Conservation (phyloP, 2,888 invertebrate species). For the Pyrgus malvae region DNA sequence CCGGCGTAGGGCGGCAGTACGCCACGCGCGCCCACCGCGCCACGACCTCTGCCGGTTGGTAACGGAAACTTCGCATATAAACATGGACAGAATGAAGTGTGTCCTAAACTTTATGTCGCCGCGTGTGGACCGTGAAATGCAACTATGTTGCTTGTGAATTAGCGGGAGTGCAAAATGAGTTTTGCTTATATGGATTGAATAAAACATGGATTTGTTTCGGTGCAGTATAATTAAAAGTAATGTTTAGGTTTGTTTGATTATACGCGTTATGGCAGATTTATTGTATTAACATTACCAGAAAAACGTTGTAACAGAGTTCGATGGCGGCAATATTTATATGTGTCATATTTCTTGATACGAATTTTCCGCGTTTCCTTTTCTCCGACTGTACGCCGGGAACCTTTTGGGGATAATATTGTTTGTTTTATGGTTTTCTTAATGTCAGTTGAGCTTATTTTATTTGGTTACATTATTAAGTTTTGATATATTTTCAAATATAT, state of each 20-base stretch:
- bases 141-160: conserved; percentile 32
- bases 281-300: conserved; percentile 42
- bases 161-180: conserved; percentile 30
- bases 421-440: conserved; percentile 53
- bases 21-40: conserved; percentile 52
- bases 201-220: not conserved
- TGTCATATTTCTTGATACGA: conserved; percentile 61
- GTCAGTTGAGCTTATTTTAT: conserved; percentile 21
- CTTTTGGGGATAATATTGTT: conserved; percentile 51
- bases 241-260: not conserved
- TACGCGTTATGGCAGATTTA: conserved; percentile 39
- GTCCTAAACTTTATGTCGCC: conserved; percentile 30
- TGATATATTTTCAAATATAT: not conserved
- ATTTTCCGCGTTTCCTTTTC: conserved; percentile 59
- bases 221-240: not conserved
- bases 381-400: conserved; percentile 59
- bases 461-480: conserved; percentile 10
- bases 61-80: conserved; percentile 20
- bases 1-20: conserved; percentile 66
- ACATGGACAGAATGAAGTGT: conserved; percentile 30
- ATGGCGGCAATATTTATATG: conserved; percentile 64
- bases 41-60: conserved; percentile 29
- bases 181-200: conserved; percentile 14
- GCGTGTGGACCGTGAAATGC: conserved; percentile 28
- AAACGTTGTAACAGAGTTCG: conserved; percentile 61